A percentile compares a stretch with the other conserved stretches of the same genome.
Evolutionary conservation across 2,113 vertebrate genomes (phyloP).

Genomic region (Bucco capensis): DNA sequence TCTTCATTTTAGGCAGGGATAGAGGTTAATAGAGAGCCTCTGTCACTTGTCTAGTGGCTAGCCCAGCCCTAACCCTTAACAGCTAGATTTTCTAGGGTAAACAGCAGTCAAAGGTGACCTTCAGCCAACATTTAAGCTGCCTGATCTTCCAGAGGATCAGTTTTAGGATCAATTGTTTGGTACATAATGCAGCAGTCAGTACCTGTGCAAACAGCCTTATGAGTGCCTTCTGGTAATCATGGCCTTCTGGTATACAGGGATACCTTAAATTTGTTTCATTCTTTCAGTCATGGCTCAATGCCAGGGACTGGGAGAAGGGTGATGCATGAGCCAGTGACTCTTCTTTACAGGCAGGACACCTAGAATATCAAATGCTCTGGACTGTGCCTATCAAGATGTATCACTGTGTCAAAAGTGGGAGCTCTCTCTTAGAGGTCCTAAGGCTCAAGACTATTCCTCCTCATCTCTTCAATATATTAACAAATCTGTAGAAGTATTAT

Average conservation of each 20-base stretch:
- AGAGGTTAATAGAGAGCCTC: too few species aligned
- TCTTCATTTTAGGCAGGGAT: too few species aligned
- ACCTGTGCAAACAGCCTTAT: rapidly evolving
- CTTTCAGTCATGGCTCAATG: not conserved
- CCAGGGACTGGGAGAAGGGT: not conserved
- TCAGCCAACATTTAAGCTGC: not conserved
- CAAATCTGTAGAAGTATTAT: too few species aligned
- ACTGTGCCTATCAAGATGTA: not conserved
- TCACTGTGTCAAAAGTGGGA: not conserved
- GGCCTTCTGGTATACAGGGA: not conserved
- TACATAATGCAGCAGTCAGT: not conserved
- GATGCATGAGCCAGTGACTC: not conserved
- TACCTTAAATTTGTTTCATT: not conserved
- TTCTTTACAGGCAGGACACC: not conserved
- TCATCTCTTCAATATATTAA: not conserved
- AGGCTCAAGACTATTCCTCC: not conserved
- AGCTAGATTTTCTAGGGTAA: too few species aligned
- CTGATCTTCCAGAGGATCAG: not conserved
- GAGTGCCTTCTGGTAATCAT: not conserved
- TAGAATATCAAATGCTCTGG: not conserved
- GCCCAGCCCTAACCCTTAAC: too few species aligned
- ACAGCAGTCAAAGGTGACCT: not conserved
- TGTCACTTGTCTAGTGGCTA: too few species aligned
- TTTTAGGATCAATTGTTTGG: not conserved
- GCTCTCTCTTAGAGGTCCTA: not conserved